These are phyloP conservation scores for Pseudoatta argentina DNA, from an alignment of 1,140 invertebrate genomes.

Conservation along the genomic window DNA sequence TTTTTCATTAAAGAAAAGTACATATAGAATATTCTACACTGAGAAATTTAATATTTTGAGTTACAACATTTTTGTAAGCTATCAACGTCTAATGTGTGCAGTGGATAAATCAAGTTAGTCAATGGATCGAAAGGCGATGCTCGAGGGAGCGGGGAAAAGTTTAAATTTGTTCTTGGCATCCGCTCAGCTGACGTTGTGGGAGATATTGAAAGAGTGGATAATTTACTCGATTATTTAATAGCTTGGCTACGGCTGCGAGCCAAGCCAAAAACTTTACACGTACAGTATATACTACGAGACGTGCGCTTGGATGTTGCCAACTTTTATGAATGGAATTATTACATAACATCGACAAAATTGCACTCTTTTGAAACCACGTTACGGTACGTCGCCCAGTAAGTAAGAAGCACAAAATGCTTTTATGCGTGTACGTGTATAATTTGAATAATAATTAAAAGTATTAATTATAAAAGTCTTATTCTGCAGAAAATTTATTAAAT, in stretches of 20 bases:
- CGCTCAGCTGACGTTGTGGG: slow-evolving; percentile 62
- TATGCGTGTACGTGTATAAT: not conserved
- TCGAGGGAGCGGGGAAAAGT: slow-evolving; percentile 18
- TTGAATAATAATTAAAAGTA: slow-evolving; percentile 9
- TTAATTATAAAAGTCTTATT: not conserved
- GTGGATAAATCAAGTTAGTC: slow-evolving; percentile 24
- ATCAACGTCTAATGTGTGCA: slow-evolving; percentile 8
- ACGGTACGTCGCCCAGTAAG: not conserved
- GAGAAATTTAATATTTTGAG: slow-evolving; percentile 16
- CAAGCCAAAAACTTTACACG: slow-evolving; percentile 56
- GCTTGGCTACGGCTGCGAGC: slow-evolving; percentile 63
- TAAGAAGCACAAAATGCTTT: not conserved
- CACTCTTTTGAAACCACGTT: slow-evolving; percentile 3
- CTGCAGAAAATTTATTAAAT: not conserved
- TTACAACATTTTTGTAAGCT: not conserved
- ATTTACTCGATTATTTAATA: slow-evolving; percentile 75
- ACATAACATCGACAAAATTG: slow-evolving; percentile 27
- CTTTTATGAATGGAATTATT: slow-evolving; percentile 42
- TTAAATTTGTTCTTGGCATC: slow-evolving; percentile 73
- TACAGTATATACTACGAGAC: slow-evolving; percentile 20
- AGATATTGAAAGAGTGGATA: slow-evolving; percentile 45
- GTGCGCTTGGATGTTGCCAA: slow-evolving; percentile 21
- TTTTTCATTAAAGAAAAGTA: not conserved
- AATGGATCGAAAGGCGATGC: slow-evolving; percentile 37
- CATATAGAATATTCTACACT: not conserved